Percentiles rank a stretch among this genome's conserved stretches.
These are phyloP conservation scores for Sternarchorhynchus goeldii DNA, from an alignment of 2,797 vertebrate genomes.

Conservation along the genomic window DNA sequence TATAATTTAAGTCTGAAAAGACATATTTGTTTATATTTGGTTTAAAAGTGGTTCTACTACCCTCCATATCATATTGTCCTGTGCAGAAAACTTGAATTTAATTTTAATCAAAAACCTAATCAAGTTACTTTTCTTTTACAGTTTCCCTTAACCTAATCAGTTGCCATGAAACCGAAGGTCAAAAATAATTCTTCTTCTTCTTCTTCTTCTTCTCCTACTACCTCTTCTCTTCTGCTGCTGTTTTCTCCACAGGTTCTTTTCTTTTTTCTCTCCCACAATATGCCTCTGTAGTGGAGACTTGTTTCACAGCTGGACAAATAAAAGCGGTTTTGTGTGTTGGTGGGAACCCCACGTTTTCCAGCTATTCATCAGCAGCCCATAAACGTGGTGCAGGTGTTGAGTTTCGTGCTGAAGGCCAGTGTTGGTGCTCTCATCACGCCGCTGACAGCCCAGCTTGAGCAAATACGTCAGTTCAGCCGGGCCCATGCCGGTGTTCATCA, in stretches of 20 bases:
- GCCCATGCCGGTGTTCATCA: slow-evolving; percentile 42
- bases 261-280: slow-evolving; percentile 31
- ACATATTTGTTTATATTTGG: no score
- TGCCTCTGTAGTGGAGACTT: slow-evolving; percentile 44
- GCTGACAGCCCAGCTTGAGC: slow-evolving; percentile 39
- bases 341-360: slow-evolving; percentile 54
- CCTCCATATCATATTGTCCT: background rate
- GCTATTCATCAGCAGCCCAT: slow-evolving; percentile 61
- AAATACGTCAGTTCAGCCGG: slow-evolving; percentile 50
- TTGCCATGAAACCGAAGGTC: slow-evolving; percentile 44
- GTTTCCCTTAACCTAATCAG: slow-evolving; percentile 27
- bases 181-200: slow-evolving; percentile 45
- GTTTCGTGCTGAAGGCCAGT: slow-evolving; percentile 55
- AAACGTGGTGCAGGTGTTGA: slow-evolving; percentile 57
- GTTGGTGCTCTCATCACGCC: slow-evolving; percentile 33
- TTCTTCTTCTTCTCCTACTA: background rate
- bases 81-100: slow-evolving; percentile 14
- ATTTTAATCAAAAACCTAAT: slow-evolving; percentile 25
- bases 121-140: slow-evolving; percentile 25
- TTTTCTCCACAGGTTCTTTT: slow-evolving; percentile 32
- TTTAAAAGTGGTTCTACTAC: no score
- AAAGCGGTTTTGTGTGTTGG: slow-evolving; percentile 55
- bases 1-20: no score
- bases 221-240: background rate
- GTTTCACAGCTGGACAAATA: slow-evolving; percentile 62